Evolutionary conservation across 2,888 invertebrate genomes (phyloP).

Genomic region (Synergus japonicus): DNA sequence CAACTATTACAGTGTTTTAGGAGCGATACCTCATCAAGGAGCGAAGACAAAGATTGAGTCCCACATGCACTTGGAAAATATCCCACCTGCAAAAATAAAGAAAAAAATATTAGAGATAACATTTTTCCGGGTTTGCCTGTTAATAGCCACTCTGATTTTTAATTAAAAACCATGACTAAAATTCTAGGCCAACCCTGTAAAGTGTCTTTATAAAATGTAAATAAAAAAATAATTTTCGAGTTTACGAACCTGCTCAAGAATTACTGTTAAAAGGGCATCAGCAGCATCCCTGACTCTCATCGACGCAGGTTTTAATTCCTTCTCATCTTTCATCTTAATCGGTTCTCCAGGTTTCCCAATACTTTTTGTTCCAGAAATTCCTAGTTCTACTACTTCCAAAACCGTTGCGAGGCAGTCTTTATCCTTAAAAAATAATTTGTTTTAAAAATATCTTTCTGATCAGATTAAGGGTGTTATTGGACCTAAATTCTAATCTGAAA

Average conservation of each 20-base stretch:
- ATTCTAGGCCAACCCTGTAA: background rate
- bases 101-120: background rate
- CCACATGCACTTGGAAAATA: constrained; percentile 92
- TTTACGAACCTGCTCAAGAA: constrained; percentile 89
- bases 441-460: background rate
- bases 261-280: constrained; percentile 93
- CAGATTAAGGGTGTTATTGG: no score
- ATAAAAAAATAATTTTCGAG: background rate
- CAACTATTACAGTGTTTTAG: constrained; percentile 86
- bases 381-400: constrained; percentile 97
- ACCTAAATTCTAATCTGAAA: background rate
- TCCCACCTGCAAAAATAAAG: constrained; percentile 81
- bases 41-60: constrained; percentile 89
- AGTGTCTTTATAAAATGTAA: background rate
- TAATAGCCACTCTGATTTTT: background rate
- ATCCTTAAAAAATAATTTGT: constrained; percentile 80
- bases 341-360: constrained; percentile 92
- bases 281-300: constrained; percentile 99
- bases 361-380: constrained; percentile 96
- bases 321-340: constrained; percentile 95
- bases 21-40: constrained; percentile 92
- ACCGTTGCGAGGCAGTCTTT: constrained; percentile 95
- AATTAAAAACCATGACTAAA: background rate
- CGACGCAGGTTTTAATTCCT: constrained; percentile 97
- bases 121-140: no score